Base-by-base conservation (phyloP, 2,888 invertebrate species). In the Electrophaes corylata region DNA sequence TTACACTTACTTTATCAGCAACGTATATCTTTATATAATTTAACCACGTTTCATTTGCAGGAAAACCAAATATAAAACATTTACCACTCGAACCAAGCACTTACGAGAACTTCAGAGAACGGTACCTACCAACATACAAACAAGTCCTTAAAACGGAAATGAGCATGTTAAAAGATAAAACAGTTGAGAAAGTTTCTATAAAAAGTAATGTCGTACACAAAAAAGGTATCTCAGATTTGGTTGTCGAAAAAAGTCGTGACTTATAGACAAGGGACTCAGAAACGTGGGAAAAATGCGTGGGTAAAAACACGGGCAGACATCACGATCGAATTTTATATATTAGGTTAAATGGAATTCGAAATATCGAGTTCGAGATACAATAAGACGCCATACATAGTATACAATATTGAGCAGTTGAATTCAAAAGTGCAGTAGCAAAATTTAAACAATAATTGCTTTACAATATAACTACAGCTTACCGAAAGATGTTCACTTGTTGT, bases 211-310 rank as follows among this genome's bases (percentile, higher is more conserved):
- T 49, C 55, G 40, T 44, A 62, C 64, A 67, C 61, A 64, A 64
- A 70, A 63, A 50, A 52, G 44, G 67, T 69, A 72, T 68, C 67
- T 59, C 49, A 20, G 67, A 72, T 70, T 70, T 60, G 51, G 64
- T 64, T 60, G 64, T 70, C 66, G 65, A 53, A 69, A 75, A 76
- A 72, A 65, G 68, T 76, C 78, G 80, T 83, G 79, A 81, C 77
- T 77, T 73, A 65, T 69, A 72, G 70, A 68, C 65, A 67, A 65
- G 66, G 73, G 12, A 53, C 19, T 37, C 10, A 45, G 39, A 57
- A 75, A 76, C 84, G 84, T 86, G 87, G 81, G 86, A 87, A 85
- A 79, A 76, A 76, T 67, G 73, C 76, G 78, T 79, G 75, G 76
- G 76, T 69, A 73, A 66, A 41, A 71, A 70, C 63, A 68, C 47